These are phyloP conservation scores for Podiceps cristatus DNA, from an alignment of 2,113 vertebrate species.

Conservation along the genomic window DNA sequence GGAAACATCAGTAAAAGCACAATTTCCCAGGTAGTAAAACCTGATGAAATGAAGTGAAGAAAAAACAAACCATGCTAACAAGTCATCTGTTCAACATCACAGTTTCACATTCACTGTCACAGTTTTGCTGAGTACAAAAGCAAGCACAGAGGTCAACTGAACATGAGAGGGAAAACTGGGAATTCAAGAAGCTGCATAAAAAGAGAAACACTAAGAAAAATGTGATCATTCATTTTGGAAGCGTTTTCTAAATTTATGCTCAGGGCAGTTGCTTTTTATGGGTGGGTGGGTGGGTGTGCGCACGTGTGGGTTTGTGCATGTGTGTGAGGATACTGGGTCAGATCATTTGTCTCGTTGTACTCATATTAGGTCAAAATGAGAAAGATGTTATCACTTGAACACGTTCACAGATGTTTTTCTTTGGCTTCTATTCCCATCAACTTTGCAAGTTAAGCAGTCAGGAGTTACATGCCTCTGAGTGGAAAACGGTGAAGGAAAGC, in stretches of 20 bases:
- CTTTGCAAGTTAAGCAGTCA: neutral
- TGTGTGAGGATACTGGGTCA: neutral
- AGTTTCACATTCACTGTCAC: neutral
- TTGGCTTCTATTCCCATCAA: neutral
- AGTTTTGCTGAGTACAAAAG: neutral
- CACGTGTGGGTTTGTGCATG: accelerated
- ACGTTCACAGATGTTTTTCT: neutral
- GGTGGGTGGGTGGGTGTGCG: neutral
- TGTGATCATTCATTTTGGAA: neutral
- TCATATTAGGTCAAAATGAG: neutral
- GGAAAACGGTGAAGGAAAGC: neutral
- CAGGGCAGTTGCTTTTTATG: neutral
- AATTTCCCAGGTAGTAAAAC: neutral
- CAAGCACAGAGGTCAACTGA: neutral
- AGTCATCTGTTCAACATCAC: neutral
- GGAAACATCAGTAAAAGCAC: neutral
- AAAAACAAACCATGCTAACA: neutral
- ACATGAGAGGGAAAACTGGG: neutral
- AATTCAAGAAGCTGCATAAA: neutral
- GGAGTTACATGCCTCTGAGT: neutral
- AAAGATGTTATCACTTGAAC: neutral
- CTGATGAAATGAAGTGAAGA: neutral
- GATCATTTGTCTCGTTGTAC: neutral
- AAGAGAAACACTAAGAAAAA: neutral
- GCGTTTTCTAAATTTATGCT: neutral